Base-by-base conservation (phyloP, 2,888 invertebrate species). In the Hirudinaria manillensis region DNA sequence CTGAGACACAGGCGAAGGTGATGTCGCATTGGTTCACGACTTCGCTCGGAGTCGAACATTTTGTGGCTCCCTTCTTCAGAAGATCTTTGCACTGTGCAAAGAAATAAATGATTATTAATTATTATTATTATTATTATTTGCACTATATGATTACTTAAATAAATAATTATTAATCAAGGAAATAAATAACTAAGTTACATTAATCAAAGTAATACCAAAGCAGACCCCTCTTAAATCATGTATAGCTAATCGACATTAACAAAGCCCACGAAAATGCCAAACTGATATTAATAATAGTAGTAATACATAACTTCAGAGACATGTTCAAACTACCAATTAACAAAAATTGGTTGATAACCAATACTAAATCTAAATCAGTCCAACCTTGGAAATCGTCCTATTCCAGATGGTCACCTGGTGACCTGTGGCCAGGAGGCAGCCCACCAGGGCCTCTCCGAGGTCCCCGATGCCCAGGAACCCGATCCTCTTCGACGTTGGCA, bases 81-180 rank as follows among this genome's bases (percentile, higher is more conserved):
- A 73, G 36, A 27, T 72, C 36, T n/a, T 73, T 73, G 73, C 73
- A 73, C 73, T 73, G 73, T 19, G n/a, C 21, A 61, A 27, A 19
- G 29, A 19, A 61, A 27, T 24, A n/a, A 61, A 61, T 29, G 10
- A 61, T 61, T 19, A 29, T 29, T 27, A 16, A 61, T 4, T 29
- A 61, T 1, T 61, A 61, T 16, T 53, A n/a, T 6, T 38, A 38
- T 38, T 38, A 38, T 38, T 38, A 38, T 6, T 6, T 38, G 38
- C 38, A 38, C 38, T n/a, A n/a, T n/a, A n/a, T n/a, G n/a, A n/a
- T n/a, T n/a, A n/a, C n/a, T n/a, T n/a, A n/a, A n/a, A n/a, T n/a
- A n/a, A 53, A 53, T 16, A 53, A 53, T 21, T 53, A 53, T 53
- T 21, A 53, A 53, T 53, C 13, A 13, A 53, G 53, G 13, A 53